These are phyloP conservation scores for Emydura subglobosa DNA, from an alignment of 2,113 vertebrate species.

Conservation along the genomic window DNA sequence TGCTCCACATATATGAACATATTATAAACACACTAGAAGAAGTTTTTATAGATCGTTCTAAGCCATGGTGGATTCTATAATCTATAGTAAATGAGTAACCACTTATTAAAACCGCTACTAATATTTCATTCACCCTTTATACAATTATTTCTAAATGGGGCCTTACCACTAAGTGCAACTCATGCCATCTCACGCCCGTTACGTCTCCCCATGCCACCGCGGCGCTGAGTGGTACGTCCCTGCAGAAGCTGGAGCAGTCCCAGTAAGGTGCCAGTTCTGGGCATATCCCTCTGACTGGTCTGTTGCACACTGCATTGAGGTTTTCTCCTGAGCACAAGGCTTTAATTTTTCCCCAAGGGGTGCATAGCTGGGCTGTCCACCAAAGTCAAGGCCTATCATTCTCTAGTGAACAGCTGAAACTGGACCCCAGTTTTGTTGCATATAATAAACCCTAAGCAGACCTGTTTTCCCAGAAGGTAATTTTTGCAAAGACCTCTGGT, in stretches of 20 bases:
- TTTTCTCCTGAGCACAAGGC: not conserved
- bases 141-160: slow-evolving; percentile 53
- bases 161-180: not conserved
- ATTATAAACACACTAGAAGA: slow-evolving; percentile 33
- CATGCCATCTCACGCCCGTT: not conserved
- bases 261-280: not conserved
- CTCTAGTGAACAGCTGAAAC: not conserved
- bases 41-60: slow-evolving; percentile 44
- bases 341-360: not conserved
- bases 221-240: not conserved
- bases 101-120: slow-evolving; percentile 65
- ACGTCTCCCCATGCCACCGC: not conserved
- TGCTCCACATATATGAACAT: not conserved
- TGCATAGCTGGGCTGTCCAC: not conserved
- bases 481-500: slow-evolving; percentile 2
- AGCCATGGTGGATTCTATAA: slow-evolving; percentile 59
- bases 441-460: rapidly evolving
- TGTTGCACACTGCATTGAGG: not conserved
- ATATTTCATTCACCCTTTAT: slow-evolving; percentile 69
- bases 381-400: not conserved
- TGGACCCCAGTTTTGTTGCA: slow-evolving; percentile 4
- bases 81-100: slow-evolving; percentile 66
- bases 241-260: not conserved
- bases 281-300: not conserved
- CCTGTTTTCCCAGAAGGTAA: not conserved